phyloP scores from a whole-genome alignment of 2,797 vertebrate genomes.

The Acropternis orthonyx region DNA sequence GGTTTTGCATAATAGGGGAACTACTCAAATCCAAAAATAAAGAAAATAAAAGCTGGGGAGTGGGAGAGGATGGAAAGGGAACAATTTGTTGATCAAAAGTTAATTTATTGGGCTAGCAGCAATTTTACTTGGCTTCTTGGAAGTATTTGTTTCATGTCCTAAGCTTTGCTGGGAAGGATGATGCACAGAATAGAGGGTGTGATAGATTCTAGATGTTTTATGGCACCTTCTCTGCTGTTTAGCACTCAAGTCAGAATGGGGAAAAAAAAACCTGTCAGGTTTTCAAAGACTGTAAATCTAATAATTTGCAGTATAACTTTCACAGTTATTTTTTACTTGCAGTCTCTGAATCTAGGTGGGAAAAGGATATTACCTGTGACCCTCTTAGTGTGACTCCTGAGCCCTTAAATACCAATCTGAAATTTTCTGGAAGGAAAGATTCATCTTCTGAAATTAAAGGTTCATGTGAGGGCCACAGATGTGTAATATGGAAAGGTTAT shows the following conservation, averaged over 20 bases:
- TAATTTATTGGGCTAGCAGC: not conserved
- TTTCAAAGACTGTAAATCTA: slow-evolving; percentile 22
- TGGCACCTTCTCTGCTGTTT: slow-evolving; percentile 16
- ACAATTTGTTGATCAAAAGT: not conserved
- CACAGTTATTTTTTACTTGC: slow-evolving; percentile 17
- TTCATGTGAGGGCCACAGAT: not conserved
- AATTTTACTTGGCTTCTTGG: not conserved
- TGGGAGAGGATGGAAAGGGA: not conserved
- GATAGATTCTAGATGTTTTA: not conserved
- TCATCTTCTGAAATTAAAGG: not conserved
- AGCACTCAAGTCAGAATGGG: not conserved
- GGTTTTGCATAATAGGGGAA: not conserved
- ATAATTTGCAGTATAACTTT: not conserved
- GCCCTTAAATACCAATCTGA: not conserved
- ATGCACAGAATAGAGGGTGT: not conserved
- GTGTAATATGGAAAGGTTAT: not conserved
- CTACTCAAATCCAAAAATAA: not conserved
- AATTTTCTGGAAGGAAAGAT: not conserved
- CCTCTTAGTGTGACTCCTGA: not conserved
- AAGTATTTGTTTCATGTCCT: not conserved
- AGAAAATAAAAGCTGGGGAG: not conserved
- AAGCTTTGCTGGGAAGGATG: not conserved
- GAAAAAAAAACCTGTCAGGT: not conserved
- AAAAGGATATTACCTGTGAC: not conserved
- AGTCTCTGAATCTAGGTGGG: not conserved